A percentile compares a stretch with the other conserved stretches of the same genome.
These are phyloP conservation scores for Ormia ochracea DNA, from an alignment of 2,888 invertebrate genomes.

Conservation along the genomic window DNA sequence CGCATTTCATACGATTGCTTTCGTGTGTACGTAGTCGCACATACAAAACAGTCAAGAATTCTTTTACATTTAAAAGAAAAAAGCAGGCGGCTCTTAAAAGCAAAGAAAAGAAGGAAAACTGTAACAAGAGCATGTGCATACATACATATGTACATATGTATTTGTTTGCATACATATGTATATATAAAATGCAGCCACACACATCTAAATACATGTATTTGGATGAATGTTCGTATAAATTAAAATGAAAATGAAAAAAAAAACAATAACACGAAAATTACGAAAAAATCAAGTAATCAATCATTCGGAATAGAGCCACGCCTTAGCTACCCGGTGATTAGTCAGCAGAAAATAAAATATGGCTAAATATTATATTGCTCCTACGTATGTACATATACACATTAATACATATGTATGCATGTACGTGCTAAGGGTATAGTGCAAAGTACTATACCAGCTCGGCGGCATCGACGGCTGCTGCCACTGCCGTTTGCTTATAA, in stretches of 20 bases:
- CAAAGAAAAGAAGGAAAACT: constrained; percentile 31
- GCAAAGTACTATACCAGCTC: constrained; percentile 61
- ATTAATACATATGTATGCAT: too few relatives aligned
- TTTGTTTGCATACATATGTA: too few relatives aligned
- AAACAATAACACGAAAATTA: constrained; percentile 31
- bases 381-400: neutral
- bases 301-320: constrained; percentile 74
- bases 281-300: constrained; percentile 69
- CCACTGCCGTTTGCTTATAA: constrained; percentile 30
- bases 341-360: constrained; percentile 73
- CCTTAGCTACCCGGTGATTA: constrained; percentile 74
- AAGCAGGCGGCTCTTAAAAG: constrained; percentile 49
- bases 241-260: constrained; percentile 24
- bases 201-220: too few relatives aligned
- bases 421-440: constrained; percentile 13
- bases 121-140: neutral
- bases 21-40: neutral
- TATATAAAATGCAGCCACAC: too few relatives aligned
- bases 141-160: too few relatives aligned
- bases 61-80: constrained; percentile 3
- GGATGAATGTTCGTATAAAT: too few relatives aligned
- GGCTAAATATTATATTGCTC: constrained; percentile 56
- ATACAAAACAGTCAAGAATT: constrained; percentile 3
- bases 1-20: neutral
- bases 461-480: constrained; percentile 71